A percentile compares a stretch with the other conserved stretches of the same genome.
Conservation (phyloP, 2,888 invertebrate species). For the Epistrophe eligans region DNA sequence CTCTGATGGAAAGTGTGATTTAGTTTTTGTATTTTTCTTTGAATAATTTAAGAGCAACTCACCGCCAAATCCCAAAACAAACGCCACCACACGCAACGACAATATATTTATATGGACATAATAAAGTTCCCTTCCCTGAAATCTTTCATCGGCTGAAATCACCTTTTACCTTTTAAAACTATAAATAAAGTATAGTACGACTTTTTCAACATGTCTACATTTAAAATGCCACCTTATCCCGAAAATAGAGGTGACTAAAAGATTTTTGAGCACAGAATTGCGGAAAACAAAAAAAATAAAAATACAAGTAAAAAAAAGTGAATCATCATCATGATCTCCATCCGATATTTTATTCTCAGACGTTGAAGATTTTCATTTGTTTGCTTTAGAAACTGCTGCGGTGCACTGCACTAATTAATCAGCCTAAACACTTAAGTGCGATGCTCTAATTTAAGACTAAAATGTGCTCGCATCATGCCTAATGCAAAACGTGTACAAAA, state of each 20-base stretch:
- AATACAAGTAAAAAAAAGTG: conserved; percentile 31
- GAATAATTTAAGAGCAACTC: not conserved
- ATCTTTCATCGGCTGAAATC: conserved; percentile 23
- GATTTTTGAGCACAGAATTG: conserved; percentile 39
- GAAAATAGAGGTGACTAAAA: conserved; percentile 70
- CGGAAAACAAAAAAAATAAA: conserved; percentile 37
- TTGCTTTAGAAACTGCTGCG: not conserved
- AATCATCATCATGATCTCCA: conserved; percentile 54
- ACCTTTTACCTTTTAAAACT: conserved; percentile 53
- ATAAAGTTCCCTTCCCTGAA: not conserved
- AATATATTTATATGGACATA: not conserved
- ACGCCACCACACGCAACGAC: not conserved
- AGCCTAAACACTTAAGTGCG: conserved; percentile 62
- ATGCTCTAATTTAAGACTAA: conserved; percentile 71
- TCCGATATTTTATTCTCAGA: conserved; percentile 7
- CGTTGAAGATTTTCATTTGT: conserved; percentile 20
- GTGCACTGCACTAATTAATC: conserved; percentile 68
- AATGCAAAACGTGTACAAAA: conserved; percentile 34
- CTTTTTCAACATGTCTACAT: conserved; percentile 34
- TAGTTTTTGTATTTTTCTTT: not conserved
- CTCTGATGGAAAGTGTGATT: too few species aligned
- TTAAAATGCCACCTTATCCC: conserved; percentile 51
- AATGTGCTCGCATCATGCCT: conserved; percentile 42
- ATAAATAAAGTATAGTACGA: conserved; percentile 35
- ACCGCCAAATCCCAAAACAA: not conserved